Evolutionary conservation across 2,888 invertebrate genomes (phyloP).

Genomic region (Thymelicus sylvestris): DNA sequence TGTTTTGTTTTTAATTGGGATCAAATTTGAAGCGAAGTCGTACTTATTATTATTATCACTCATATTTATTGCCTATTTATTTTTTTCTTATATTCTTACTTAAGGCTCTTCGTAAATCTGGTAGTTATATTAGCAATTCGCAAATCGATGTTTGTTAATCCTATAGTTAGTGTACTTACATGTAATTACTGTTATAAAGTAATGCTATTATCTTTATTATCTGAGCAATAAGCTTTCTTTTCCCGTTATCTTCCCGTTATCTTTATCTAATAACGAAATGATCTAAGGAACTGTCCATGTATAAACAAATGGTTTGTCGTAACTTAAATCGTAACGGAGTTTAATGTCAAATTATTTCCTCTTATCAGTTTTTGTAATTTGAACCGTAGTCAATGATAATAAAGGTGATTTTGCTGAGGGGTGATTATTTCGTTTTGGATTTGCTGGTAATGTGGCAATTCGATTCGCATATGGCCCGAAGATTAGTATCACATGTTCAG

Average conservation of each 20-base stretch:
- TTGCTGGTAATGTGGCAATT: slow-evolving; percentile 50
- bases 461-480: slow-evolving; percentile 52
- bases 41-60: too few species aligned
- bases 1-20: too few species aligned
- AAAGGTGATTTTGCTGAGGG: slow-evolving; percentile 25
- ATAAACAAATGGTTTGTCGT: slow-evolving; percentile 40
- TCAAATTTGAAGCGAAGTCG: too few species aligned
- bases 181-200: background rate
- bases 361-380: slow-evolving; percentile 20
- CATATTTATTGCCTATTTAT: too few species aligned
- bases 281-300: slow-evolving; percentile 20
- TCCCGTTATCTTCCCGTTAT: background rate
- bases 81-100: background rate
- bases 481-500: slow-evolving; percentile 50
- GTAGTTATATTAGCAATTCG: background rate
- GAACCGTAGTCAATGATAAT: slow-evolving; percentile 25
- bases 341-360: slow-evolving; percentile 51
- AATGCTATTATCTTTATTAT: background rate
- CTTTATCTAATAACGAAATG: background rate
- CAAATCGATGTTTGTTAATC: background rate
- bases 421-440: slow-evolving; percentile 21
- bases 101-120: background rate
- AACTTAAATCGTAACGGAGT: slow-evolving; percentile 45
- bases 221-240: background rate
- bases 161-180: background rate